Percentiles rank a stretch among this genome's conserved stretches.
phyloP scores from a whole-genome alignment of 2,797 vertebrate genomes.

The Malurus splendens region DNA sequence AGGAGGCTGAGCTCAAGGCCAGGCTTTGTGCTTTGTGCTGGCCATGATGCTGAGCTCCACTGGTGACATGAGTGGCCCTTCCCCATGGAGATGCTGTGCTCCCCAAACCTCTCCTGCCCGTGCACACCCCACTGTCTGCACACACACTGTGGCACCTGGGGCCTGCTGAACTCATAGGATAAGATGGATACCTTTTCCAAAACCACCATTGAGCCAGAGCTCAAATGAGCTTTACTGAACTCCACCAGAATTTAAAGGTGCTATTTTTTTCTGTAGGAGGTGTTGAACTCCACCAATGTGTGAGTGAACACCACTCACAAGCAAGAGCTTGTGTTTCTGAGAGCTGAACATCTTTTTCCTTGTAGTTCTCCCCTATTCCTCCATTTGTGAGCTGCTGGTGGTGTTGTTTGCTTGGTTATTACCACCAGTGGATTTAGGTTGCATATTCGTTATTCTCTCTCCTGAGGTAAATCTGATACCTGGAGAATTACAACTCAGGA shows the following conservation, averaged over 20 bases:
- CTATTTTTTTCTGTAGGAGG: background rate
- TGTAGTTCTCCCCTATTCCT: background rate
- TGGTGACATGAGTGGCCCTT: too few relatives aligned
- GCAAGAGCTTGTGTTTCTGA: background rate
- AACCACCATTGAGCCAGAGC: background rate
- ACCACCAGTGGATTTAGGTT: background rate
- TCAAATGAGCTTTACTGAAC: background rate
- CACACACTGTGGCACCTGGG: too few relatives aligned
- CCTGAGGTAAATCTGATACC: background rate
- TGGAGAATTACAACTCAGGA: background rate
- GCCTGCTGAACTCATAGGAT: background rate
- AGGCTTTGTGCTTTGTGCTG: too few relatives aligned
- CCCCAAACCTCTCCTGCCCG: too few relatives aligned
- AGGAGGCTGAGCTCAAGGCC: too few relatives aligned
- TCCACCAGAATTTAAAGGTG: background rate
- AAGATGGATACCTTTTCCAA: background rate
- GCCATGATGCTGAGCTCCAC: too few relatives aligned
- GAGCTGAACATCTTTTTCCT: background rate
- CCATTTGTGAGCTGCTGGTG: background rate
- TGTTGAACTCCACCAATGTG: rapidly evolving
- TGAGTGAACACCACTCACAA: background rate
- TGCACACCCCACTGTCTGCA: too few relatives aligned
- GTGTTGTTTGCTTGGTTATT: background rate
- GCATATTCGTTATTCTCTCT: background rate
- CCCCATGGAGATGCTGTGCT: too few relatives aligned